Conservation (phyloP, 2,113 vertebrate species). For the Astur gentilis region DNA sequence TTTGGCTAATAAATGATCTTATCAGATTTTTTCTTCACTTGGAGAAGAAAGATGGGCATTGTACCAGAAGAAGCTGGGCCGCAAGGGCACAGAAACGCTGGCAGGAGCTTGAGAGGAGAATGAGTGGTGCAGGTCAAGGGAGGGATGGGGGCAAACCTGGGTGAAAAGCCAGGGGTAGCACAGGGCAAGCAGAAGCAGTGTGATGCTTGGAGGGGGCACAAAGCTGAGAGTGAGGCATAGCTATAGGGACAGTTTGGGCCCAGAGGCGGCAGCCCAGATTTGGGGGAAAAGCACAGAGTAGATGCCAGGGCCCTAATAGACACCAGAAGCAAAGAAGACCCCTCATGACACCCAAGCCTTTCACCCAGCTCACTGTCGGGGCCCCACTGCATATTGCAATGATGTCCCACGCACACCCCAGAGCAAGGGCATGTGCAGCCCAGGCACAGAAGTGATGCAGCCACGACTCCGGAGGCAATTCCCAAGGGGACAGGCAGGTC, state of each 20-base stretch:
- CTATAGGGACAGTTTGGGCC: neutral
- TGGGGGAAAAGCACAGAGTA: neutral
- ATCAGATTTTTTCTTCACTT: neutral
- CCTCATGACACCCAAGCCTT: neutral
- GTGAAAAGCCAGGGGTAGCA: neutral
- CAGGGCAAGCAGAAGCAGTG: neutral
- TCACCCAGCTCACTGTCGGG: neutral
- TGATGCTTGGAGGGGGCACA: neutral
- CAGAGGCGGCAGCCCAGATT: neutral
- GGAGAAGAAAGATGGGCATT: neutral
- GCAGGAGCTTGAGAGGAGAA: neutral
- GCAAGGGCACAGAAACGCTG: accelerated
- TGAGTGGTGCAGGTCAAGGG: accelerated
- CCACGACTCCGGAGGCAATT: accelerated
- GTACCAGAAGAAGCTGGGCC: neutral
- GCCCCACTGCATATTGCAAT: accelerated
- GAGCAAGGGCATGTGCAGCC: neutral
- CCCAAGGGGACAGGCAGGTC: neutral
- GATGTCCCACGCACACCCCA: neutral
- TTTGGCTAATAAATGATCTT: neutral
- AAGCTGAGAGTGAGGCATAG: neutral
- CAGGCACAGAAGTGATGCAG: neutral
- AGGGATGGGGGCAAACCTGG: neutral
- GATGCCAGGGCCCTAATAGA: neutral
- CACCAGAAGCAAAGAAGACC: neutral